A percentile compares a stretch with the other conserved stretches of the same genome.
Conservation (phyloP, 2,797 vertebrate genomes). For the Balearica regulorum region DNA sequence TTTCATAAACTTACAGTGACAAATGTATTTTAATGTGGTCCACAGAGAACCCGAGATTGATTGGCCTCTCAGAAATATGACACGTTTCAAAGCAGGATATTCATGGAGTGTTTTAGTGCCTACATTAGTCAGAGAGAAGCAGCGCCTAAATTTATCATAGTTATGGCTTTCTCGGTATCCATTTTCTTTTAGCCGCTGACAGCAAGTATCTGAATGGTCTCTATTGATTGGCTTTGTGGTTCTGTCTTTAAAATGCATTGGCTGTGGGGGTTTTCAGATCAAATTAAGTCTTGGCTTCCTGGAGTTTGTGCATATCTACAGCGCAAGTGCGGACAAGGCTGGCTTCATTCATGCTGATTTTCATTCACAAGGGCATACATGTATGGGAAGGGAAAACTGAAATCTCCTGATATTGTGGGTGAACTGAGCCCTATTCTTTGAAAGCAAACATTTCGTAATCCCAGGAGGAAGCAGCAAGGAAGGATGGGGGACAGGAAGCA, state of each 20-base stretch:
- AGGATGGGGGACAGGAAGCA: neutral
- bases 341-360: constrained; percentile 39
- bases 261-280: constrained; percentile 68
- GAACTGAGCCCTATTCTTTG: neutral
- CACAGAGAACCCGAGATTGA: constrained; percentile 88
- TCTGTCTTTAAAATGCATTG: constrained; percentile 81
- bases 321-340: neutral
- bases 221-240: constrained; percentile 89
- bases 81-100: constrained; percentile 84
- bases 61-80: constrained; percentile 89
- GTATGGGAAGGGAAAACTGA: neutral
- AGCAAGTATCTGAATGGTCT: constrained; percentile 88
- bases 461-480: neutral
- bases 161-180: constrained; percentile 97
- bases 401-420: neutral
- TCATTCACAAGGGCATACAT: constrained; percentile 1
- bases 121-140: constrained; percentile 84
- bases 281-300: constrained; percentile 62
- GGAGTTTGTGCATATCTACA: constrained; percentile 10
- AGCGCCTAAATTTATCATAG: constrained; percentile 96
- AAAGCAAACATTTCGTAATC: neutral
- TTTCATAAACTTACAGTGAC: constrained; percentile 83
- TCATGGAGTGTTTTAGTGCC: constrained; percentile 84
- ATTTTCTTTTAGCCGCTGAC: constrained; percentile 93
- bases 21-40: constrained; percentile 90